Evolutionary conservation across 2,797 vertebrate genomes (phyloP), one percentile per base, ranked within the genome.

Genomic region (Sebastes matsubarae): DNA sequence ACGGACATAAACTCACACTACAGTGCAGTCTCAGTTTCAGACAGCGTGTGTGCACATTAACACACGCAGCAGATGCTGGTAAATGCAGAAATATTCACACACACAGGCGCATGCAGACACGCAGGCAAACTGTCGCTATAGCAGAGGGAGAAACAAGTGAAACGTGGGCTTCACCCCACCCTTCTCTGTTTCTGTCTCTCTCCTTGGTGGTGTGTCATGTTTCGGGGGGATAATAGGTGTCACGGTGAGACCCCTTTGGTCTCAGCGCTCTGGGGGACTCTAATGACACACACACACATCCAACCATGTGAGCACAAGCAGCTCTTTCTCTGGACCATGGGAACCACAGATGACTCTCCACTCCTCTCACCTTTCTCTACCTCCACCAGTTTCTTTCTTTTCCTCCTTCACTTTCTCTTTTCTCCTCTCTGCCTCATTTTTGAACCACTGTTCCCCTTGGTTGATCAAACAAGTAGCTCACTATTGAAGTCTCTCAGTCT

Each of bases 181-280:
- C 13, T 5, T 52, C 63, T 70, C 84, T 75, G 54, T 82, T 52
- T 85, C 85, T 72, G 75, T 72, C 82, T 59, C 81, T 76, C 86
- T 90, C 93, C 86, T 87, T 79, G 80, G 89, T 93, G 93, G 92
- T 93, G 94, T 92, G 92, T 95, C 92, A 92, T 94, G 92, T 95
- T 95, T 93, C 93, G 60, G 73, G 89, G 89, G 91, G 87, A 94
- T 94, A 94, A 94, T 94, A 93, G 93, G 91, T 94, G 92, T 93
- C 93, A 94, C 83, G 82, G 91, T 93, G 92, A 93, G 82, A 91
- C 89, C 92, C 87, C 92, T 94, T 93, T 95, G 92, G 94, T 95
- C 93, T 94, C 87, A 88, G 91, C 72, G 86, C 92, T 93, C 89
- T 90, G 89, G 92, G 89, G 89, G 82, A 91, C 90, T 92, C 86